phyloP scores from a whole-genome alignment of 2,888 invertebrate species.

The Poecilus cupreus region DNA sequence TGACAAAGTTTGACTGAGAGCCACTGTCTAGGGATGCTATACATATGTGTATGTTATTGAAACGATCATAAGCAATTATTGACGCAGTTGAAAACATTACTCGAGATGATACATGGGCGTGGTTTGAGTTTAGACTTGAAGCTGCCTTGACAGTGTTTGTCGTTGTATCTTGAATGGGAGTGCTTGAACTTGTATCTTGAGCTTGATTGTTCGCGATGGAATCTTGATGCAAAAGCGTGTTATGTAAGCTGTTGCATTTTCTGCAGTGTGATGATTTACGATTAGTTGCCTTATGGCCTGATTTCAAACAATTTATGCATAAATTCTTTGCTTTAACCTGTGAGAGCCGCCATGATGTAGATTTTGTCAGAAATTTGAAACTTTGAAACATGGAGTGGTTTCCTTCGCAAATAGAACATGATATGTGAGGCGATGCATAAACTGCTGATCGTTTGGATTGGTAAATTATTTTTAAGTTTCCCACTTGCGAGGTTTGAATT shows the following conservation, averaged over 20 bases:
- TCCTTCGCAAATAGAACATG: background rate
- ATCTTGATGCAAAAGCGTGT: background rate
- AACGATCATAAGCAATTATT: background rate
- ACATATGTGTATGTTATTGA: background rate
- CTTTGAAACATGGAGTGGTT: background rate
- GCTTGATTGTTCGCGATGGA: background rate
- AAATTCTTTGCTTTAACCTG: conserved; percentile 1
- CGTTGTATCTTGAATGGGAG: no score
- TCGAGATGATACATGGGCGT: background rate
- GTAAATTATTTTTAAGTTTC: background rate
- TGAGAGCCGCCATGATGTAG: background rate
- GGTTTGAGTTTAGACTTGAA: background rate
- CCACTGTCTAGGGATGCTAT: conserved; percentile 2
- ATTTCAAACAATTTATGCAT: conserved; percentile 17
- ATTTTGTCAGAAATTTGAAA: background rate
- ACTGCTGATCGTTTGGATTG: background rate
- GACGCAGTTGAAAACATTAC: conserved; percentile 1
- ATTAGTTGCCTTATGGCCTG: background rate
- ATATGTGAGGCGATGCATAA: background rate
- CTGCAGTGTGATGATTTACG: background rate
- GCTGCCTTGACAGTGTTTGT: background rate
- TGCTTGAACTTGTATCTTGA: no score
- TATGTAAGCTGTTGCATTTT: background rate
- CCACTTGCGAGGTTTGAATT: conserved; percentile 15
- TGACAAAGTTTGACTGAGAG: conserved; percentile 24